These are phyloP conservation scores for Hemitrygon akajei DNA, from an alignment of 2,797 vertebrate species.

Conservation along the genomic window DNA sequence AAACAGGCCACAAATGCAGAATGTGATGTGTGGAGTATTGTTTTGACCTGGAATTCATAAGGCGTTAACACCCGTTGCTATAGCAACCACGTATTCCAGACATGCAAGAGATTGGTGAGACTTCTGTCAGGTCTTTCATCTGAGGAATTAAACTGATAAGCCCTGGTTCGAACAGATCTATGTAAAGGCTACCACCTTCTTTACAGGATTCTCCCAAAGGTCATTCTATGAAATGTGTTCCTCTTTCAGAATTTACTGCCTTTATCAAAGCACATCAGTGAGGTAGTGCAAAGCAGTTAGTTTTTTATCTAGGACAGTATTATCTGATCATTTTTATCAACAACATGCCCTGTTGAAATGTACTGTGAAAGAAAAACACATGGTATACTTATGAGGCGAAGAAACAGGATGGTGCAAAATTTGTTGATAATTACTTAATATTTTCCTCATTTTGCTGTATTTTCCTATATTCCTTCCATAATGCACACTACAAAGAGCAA, in stretches of 20 bases:
- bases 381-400: background rate
- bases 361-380: background rate
- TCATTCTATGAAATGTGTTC: slow-evolving; percentile 14
- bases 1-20: slow-evolving; percentile 52
- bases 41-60: slow-evolving; percentile 65
- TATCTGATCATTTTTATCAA: background rate
- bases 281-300: background rate
- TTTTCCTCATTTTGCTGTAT: background rate
- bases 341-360: background rate
- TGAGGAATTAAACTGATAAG: slow-evolving; percentile 68
- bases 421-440: background rate
- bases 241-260: background rate
- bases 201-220: slow-evolving; percentile 31
- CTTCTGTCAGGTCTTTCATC: slow-evolving; percentile 63
- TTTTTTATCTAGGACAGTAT: background rate
- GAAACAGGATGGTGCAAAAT: background rate
- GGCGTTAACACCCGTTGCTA: slow-evolving; percentile 73
- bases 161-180: slow-evolving; percentile 60
- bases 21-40: slow-evolving; percentile 58
- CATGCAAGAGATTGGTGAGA: slow-evolving; percentile 60
- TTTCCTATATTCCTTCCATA: background rate
- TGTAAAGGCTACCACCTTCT: slow-evolving; percentile 12
- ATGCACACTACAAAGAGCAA: background rate
- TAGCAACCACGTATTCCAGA: slow-evolving; percentile 69
- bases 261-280: slow-evolving; percentile 8